Percentiles rank a stretch among this genome's conserved stretches.
Conservation (phyloP, 2,113 vertebrate genomes). For the Zosterops lateralis region DNA sequence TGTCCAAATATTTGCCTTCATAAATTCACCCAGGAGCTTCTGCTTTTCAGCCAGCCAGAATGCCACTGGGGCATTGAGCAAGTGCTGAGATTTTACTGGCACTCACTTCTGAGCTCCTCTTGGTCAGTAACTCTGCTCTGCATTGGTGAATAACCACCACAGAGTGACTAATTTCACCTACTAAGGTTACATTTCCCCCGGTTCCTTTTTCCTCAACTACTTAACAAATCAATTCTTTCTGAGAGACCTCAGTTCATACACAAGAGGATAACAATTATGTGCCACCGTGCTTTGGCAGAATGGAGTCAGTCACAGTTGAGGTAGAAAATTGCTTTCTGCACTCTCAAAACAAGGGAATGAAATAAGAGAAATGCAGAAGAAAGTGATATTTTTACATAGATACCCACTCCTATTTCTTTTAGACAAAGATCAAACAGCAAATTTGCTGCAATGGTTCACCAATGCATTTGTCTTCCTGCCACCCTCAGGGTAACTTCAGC, state of each 20-base stretch:
- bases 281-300: neutral
- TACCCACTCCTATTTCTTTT: neutral
- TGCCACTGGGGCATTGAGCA: neutral
- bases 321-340: conserved; percentile 29
- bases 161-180: neutral
- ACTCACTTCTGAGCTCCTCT: neutral
- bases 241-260: neutral
- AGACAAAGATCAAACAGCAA: neutral
- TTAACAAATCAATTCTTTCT: conserved; percentile 8
- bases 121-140: neutral
- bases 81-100: neutral
- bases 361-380: conserved; percentile 4
- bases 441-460: neutral
- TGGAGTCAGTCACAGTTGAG: conserved; percentile 12
- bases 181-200: neutral
- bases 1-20: conserved; percentile 22
- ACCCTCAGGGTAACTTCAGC: neutral
- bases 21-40: neutral
- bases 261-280: neutral
- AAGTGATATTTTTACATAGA: neutral
- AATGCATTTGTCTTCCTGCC: neutral
- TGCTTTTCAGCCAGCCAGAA: neutral
- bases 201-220: neutral
- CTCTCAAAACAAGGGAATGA: neutral
- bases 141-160: neutral